These are phyloP conservation scores for Pseudomyrmex flavicornis DNA, from an alignment of 1,140 invertebrate genomes.

Conservation along the genomic window DNA sequence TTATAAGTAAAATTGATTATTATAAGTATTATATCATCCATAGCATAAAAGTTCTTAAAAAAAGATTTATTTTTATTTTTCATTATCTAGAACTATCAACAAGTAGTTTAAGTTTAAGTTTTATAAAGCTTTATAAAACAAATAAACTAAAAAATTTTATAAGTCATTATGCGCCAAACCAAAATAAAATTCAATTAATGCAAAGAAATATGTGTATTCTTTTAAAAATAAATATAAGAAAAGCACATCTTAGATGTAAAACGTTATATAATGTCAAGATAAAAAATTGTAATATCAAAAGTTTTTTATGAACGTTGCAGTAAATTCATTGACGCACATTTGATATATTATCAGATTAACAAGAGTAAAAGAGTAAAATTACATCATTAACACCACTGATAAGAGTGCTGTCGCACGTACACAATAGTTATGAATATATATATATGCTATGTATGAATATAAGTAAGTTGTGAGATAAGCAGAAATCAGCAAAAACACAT, in stretches of 20 bases:
- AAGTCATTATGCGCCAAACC: conserved; percentile 35
- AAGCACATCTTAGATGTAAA: conserved; percentile 3
- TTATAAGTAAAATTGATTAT: too few species aligned
- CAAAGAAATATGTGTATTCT: conserved; percentile 25
- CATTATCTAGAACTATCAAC: too few species aligned
- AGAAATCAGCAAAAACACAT: neutral
- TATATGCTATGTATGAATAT: neutral
- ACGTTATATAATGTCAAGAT: neutral
- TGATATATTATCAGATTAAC: neutral
- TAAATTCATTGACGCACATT: conserved; percentile 7
- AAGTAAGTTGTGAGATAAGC: neutral
- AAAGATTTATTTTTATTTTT: too few species aligned
- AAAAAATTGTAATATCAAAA: neutral
- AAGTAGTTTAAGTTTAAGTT: too few species aligned
- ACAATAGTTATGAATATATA: conserved; percentile 7
- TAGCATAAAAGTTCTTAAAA: too few species aligned
- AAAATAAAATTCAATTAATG: conserved; percentile 47
- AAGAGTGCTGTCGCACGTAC: neutral
- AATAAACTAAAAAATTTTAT: conserved; percentile 13
- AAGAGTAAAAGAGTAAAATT: neutral
- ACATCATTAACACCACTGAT: neutral
- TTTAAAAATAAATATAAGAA: neutral
- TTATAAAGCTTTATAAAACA: too few species aligned
- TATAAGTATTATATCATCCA: too few species aligned
- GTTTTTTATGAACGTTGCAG: neutral